Base-by-base conservation (phyloP, 2,888 invertebrate species). In the Reticulitermes lucifugus region DNA sequence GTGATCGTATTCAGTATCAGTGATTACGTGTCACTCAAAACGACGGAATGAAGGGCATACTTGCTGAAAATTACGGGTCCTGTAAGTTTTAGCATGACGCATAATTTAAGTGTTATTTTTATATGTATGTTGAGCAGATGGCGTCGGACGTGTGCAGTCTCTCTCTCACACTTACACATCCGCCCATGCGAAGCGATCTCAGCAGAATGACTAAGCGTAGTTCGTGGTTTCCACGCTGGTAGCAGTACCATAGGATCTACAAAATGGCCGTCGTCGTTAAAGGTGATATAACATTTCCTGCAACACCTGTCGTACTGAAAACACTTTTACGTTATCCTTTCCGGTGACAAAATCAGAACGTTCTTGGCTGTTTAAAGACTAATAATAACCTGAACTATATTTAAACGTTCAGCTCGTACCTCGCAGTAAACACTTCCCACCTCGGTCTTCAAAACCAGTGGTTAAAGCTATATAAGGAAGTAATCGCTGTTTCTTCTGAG, bases 181-280 rank as follows among this genome's bases (percentile, higher is more conserved):
- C 41, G 10, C 1, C 51, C 22, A 21, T 35, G 7, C 29, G 35
- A n/a, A 22, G n/a, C 6, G 35, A 29, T 41, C 35, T 35, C 80
- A 25, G 22, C 29, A 10, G 18, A 60, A 60, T 80, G 80, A 60
- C 55, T 14, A 29, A 51, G 41, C 7, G 21, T 80, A 80, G 80
- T 80, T 80, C 80, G 22, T 41, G 1, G 60, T 60, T 80, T 80
- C 46, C 80, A 80, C 80, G 80, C 60, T 55, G 35, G 80, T 29
- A 60, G 80, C 80, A 80, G 59, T 80, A 60, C 80, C 41, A 60
- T 80, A 35, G 80, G 35, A 29, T 35, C 51, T 55, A 18, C 80
- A 80, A 80, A 55, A 80, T 80, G 80, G 80, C 80, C 80, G 80
- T 22, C 35, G 29, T 29, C n/a, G 3, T 80, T 80, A 29, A 80